Conservation (phyloP, 1,140 invertebrate species). For the Trachymyrmex cornetzi region DNA sequence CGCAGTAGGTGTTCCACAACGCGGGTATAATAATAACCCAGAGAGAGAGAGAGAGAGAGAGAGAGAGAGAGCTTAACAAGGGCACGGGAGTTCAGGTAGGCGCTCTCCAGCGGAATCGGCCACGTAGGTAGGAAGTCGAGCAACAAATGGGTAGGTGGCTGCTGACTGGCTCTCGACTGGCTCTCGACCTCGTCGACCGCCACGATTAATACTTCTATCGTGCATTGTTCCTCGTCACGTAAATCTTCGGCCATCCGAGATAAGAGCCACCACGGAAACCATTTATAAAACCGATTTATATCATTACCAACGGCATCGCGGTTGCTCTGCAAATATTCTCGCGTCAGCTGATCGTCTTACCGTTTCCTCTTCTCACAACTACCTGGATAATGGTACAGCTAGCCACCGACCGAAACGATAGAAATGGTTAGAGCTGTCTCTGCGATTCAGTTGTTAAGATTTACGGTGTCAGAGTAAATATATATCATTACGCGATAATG, state of each 20-base stretch:
- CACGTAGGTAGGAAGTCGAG: conserved; percentile 79
- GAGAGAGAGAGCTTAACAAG: conserved; percentile 77
- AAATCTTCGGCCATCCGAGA: conserved; percentile 74
- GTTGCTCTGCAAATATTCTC: conserved; percentile 47
- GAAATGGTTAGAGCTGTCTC: background rate
- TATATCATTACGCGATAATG: background rate
- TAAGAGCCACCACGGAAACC: conserved; percentile 74
- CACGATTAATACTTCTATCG: conserved; percentile 82
- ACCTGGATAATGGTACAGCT: conserved; percentile 12
- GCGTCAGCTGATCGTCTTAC: conserved; percentile 59
- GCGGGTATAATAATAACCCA: conserved; percentile 75
- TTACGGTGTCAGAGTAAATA: conserved; percentile 2
- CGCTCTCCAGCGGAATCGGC: conserved; percentile 51
- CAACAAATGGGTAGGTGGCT: conserved; percentile 77
- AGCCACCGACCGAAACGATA: conserved; percentile 8
- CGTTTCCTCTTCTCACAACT: conserved; percentile 28
- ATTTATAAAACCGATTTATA: conserved; percentile 75
- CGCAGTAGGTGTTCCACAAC: conserved; percentile 73
- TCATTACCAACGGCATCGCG: conserved; percentile 56
- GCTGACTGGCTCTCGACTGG: conserved; percentile 64
- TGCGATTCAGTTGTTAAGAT: conserved; percentile 19
- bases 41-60: no score
- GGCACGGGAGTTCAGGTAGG: conserved; percentile 76
- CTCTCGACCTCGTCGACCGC: conserved; percentile 66
- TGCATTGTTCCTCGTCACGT: conserved; percentile 79